These are phyloP conservation scores for fruit fly (Drosophila melanogaster) DNA, from an alignment of 1,140 invertebrate species.

Conservation along the genomic window DNA sequence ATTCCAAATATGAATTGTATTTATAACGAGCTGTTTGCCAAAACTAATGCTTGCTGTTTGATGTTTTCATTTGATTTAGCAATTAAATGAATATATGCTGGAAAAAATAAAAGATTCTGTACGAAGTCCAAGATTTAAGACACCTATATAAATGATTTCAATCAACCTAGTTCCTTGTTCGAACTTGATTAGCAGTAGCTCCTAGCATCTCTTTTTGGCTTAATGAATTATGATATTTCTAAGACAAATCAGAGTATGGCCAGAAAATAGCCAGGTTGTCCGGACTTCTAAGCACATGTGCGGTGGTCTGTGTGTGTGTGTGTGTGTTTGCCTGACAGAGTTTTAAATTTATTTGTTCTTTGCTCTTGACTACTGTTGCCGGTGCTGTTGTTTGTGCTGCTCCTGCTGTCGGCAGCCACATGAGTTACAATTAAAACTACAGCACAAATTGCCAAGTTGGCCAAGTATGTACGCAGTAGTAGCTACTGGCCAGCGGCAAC, in stretches of 20 bases:
- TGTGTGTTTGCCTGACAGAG: constrained; percentile 46
- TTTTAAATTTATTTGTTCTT: constrained; percentile 69
- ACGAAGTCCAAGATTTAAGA: no score
- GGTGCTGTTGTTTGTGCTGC: constrained; percentile 16
- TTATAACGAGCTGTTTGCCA: no score
- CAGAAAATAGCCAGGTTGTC: constrained; percentile 10
- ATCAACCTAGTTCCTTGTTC: no score
- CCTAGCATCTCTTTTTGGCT: no score
- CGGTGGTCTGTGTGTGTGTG: no score
- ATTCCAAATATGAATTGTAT: background rate
- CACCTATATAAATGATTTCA: no score
- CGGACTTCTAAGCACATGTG: constrained; percentile 20
- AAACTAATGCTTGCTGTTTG: no score
- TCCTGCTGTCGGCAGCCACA: constrained; percentile 57
- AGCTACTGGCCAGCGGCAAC: constrained; percentile 26
- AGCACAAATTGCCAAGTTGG: constrained; percentile 62
- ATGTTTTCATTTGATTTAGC: no score
- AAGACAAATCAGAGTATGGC: background rate
- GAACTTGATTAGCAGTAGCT: no score
- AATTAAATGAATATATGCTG: no score
- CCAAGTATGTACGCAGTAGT: constrained; percentile 23
- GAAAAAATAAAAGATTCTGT: no score
- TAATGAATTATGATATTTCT: no score
- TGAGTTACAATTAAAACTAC: constrained; percentile 77
- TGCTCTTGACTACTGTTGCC: constrained; percentile 49